Evolutionary conservation across 2,113 vertebrate species (phyloP), one percentile per base, ranked within the genome.

Genomic region (Siniperca chuatsi): DNA sequence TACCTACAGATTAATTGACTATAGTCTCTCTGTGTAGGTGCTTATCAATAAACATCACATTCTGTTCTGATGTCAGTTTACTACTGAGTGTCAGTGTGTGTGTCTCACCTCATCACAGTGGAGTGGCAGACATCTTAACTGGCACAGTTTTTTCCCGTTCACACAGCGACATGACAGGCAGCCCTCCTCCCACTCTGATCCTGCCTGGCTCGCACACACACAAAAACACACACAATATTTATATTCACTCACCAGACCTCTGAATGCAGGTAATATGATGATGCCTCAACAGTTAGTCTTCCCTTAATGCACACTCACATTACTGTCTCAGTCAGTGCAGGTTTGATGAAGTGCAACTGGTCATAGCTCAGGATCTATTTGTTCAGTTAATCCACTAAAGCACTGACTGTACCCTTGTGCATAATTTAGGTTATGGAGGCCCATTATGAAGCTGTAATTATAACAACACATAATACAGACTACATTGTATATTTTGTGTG

Each of bases 101-200:
- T 25, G 23, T 81, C 89, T 94, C 79, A 94, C 94, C 93, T 94
- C 89, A 2, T 91, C 72, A 79, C 94, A 95, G 54, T 70, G 40
- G 40, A 95, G 87, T 1, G 82, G 78, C 4, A 89, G 87, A 76
- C 94, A 95, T 65, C 80, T 90, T 15, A 81, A 76, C 77, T 83
- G 90, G 78, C 94, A 95, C 25, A 80, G 40, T 8, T 90, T 93
- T 40, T 81, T 37, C 42, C 93, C 93, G 69, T 95, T 95, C 66
- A 93, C 86, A 81, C 94, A 95, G 72, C 81, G 94, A 73, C 94
- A 95, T 3, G 83, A 86, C 48, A 74, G 69, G 64, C 94, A 95
- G 87, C 86, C 91, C 37, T 94, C 90, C 11, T 93, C 91, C 94
- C 94, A 95, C 84, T 93, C 89, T 16, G 93, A 90, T 78, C 92